These are phyloP conservation scores for Pantelozetes paolii DNA, from an alignment of 2,888 invertebrate species.

Conservation along the genomic window DNA sequence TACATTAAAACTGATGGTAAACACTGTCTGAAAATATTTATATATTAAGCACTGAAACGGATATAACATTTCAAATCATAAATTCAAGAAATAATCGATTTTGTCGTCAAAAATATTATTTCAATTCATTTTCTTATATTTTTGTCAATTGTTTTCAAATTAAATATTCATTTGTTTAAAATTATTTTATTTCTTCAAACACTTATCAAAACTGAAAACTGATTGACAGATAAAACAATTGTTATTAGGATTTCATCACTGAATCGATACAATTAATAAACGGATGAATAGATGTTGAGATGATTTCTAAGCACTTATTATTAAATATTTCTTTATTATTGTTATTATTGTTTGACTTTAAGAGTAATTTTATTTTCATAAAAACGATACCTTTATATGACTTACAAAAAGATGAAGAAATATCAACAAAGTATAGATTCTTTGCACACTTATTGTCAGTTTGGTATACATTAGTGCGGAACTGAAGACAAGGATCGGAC, in stretches of 20 bases:
- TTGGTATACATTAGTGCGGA: constrained; percentile 26
- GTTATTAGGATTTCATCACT: background rate
- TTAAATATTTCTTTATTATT: too few species aligned
- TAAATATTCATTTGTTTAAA: too few species aligned
- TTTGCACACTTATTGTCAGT: constrained; percentile 20
- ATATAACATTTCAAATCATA: background rate
- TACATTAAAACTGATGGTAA: constrained; percentile 1
- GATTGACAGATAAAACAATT: too few species aligned
- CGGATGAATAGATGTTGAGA: background rate
- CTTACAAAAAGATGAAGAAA: background rate
- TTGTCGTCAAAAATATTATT: background rate
- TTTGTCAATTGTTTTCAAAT: too few species aligned
- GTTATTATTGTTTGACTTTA: too few species aligned
- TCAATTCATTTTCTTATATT: background rate
- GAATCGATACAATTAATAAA: background rate
- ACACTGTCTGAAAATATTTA: background rate
- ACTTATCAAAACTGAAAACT: too few species aligned
- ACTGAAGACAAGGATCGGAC: constrained; percentile 29
- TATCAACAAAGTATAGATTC: constrained; percentile 23
- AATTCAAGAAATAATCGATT: constrained; percentile 6
- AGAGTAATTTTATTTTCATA: background rate
- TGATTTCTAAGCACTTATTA: background rate
- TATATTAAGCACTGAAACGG: background rate
- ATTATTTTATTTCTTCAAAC: background rate
- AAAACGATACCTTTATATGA: background rate